phyloP scores from a whole-genome alignment of 2,797 vertebrate species.

The Enteromius afrohamiltoni region DNA sequence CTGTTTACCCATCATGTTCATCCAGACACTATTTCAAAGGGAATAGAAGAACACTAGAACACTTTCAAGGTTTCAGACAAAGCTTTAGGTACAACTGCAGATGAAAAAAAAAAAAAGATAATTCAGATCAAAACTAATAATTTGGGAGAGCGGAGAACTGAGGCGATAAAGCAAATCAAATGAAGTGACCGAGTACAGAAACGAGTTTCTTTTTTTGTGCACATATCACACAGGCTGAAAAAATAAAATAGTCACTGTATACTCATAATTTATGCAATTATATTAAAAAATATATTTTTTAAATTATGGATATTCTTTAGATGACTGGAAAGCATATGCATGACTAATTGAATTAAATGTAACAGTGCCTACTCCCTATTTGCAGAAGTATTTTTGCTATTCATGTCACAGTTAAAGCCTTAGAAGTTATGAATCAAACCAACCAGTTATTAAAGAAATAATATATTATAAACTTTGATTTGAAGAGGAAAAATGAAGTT shows the following conservation, averaged over 20 bases:
- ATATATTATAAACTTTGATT: background rate
- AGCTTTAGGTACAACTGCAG: background rate
- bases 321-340: background rate
- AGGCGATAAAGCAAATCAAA: constrained; percentile 52
- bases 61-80: constrained; percentile 45
- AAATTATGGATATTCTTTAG: background rate
- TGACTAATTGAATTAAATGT: background rate
- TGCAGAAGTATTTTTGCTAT: background rate
- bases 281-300: background rate
- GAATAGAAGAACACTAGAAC: constrained; percentile 23
- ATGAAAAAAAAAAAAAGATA: constrained; percentile 26
- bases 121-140: constrained; percentile 43
- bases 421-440: background rate
- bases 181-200: constrained; percentile 29
- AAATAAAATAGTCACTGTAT: constrained; percentile 2
- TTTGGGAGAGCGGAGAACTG: constrained; percentile 29
- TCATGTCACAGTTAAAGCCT: background rate
- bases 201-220: constrained; percentile 29
- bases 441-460: background rate
- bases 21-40: constrained; percentile 55
- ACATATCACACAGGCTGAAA: constrained; percentile 23
- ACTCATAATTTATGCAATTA: background rate
- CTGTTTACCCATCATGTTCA: constrained; percentile 56
- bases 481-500: background rate
- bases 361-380: background rate